Evolutionary conservation across 2,797 vertebrate genomes (phyloP), one percentile per base, ranked within the genome.

Genomic region (Malacoctenus gilli): DNA sequence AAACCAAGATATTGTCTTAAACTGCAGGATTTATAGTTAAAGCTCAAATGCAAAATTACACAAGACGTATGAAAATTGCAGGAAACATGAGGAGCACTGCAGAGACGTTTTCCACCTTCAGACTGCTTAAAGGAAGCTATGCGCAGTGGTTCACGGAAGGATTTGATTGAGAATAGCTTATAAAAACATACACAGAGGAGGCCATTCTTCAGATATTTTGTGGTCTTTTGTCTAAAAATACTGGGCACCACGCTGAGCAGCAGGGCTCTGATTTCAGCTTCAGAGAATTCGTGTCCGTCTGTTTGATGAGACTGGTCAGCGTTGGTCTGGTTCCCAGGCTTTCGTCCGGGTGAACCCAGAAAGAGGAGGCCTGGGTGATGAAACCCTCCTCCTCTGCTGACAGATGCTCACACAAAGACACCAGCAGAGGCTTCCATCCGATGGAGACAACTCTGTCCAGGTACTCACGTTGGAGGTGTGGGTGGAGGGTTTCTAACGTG

Each of bases 311-410:
- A 72, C 39, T 4, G 28, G 53, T 59, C 42, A 37, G 72, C 18
- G 22, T 15, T 21, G 52, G 49, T 78, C 63, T 50, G 48, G 69
- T 79, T 87, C 72, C 72, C 77, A 81, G 77, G 69, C 68, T 58
- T 56, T 4, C 38, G 68, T 42, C 67, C 59, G 19, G 63, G n/a
- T 51, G 55, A 60, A 57, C 15, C 48, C 68, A 55, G 79, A 75
- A 63, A 70, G 66, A 70, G 68, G 73, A 72, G 8, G 46, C 39
- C 54, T 48, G 73, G 52, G 47, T 36, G 48, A 69, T 52, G 70
- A 78, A 85, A 85, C 62, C 65, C 55, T 79, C 67, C 61, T 68
- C 80, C 61, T 36, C 9, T 32, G 76, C 77, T 87, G 87, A 87
- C 73, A 85, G 86, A 84, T 64, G 20, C 31, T 30, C 11, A 22